Base-by-base conservation (phyloP, 2,797 vertebrate species). In the Poecilia gillii region DNA sequence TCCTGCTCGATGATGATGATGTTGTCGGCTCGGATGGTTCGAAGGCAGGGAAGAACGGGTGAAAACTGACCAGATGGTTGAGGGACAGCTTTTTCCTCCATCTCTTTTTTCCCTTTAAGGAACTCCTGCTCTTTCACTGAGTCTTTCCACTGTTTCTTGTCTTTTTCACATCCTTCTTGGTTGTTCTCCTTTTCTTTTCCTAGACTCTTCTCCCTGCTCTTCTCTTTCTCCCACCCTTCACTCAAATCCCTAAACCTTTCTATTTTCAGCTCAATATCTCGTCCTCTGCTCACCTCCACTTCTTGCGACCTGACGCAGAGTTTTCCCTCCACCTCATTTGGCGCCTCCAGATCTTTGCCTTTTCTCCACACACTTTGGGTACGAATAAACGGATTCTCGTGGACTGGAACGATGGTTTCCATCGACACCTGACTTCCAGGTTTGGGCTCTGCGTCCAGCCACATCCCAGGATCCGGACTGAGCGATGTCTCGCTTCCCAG, bases 331-430 rank as follows among this genome's bases (percentile, higher is more conserved):
- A 43, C n/a, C 8, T 92, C 91, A 0, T 71, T 86, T 41, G 78
- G 83, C 0, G 11, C 46, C 66, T 96, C 93, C 47, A 86, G 79
- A 46, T 92, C 92, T 74, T 33, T 86, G 18, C 78, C 88, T 53
- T 79, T 93, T 84, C 70, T 93, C 90, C 91, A 92, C 20, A 79
- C 78, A 47, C 87, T 94, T 77, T 95, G 93, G 0, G 94, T 95
- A 59, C 94, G 94, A 11, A 98, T 95, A 81, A 98, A 98, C 23
- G 96, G 96, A 84, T 97, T 98, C 90, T 97, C 95, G 77, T 96
- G 96, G 73, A 98, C 79, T 0, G 93, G 93, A 49, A 94, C 92
- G 16, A 96, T 96, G 45, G 96, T 97, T 89, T 98, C 97, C 82
- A 90, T 75, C 20, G 96, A 96, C 33, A 97, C 96, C 33, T 93